phyloP scores from a whole-genome alignment of 2,888 invertebrate species.

The Sesia apiformis region DNA sequence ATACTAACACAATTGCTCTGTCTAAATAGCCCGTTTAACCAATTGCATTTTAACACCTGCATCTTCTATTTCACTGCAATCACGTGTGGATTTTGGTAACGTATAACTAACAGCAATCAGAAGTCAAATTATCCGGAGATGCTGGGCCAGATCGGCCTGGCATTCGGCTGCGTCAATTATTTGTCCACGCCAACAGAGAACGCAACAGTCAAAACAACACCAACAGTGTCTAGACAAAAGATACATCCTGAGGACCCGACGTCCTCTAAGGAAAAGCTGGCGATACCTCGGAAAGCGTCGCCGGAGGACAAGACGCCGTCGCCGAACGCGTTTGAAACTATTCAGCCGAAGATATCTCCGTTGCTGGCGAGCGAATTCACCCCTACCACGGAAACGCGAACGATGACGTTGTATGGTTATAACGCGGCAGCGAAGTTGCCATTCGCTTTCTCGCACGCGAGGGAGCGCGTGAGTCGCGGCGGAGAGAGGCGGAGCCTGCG shows the following conservation, averaged over 20 bases:
- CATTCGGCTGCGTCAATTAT: slow-evolving; percentile 71
- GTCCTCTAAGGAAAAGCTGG: slow-evolving; percentile 45
- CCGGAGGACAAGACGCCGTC: slow-evolving; percentile 57
- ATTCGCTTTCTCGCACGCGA: slow-evolving; percentile 63
- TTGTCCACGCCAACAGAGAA: slow-evolving; percentile 47
- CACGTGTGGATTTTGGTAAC: slow-evolving; percentile 18
- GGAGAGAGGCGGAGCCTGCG: slow-evolving; percentile 26
- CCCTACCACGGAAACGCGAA: slow-evolving; percentile 51
- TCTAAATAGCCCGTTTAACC: background rate
- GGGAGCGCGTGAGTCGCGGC: slow-evolving; percentile 20
- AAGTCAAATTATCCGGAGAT: slow-evolving; percentile 71
- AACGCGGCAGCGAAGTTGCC: slow-evolving; percentile 67
- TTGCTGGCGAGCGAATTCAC: slow-evolving; percentile 48
- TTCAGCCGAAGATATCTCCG: slow-evolving; percentile 66
- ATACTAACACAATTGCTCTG: background rate
- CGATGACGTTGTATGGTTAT: slow-evolving; percentile 69
- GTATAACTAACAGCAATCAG: slow-evolving; percentile 51
- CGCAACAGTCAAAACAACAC: slow-evolving; percentile 21
- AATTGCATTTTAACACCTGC: background rate
- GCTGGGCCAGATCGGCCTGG: slow-evolving; percentile 69
- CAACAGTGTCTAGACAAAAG: slow-evolving; percentile 45
- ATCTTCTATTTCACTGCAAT: slow-evolving; percentile 36
- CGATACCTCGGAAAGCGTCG: slow-evolving; percentile 43
- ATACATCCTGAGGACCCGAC: slow-evolving; percentile 59
- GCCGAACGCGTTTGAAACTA: slow-evolving; percentile 36